A percentile compares a stretch with the other conserved stretches of the same genome.
These are phyloP conservation scores for Cephus cinctus DNA, from an alignment of 1,140 invertebrate genomes.

Conservation along the genomic window DNA sequence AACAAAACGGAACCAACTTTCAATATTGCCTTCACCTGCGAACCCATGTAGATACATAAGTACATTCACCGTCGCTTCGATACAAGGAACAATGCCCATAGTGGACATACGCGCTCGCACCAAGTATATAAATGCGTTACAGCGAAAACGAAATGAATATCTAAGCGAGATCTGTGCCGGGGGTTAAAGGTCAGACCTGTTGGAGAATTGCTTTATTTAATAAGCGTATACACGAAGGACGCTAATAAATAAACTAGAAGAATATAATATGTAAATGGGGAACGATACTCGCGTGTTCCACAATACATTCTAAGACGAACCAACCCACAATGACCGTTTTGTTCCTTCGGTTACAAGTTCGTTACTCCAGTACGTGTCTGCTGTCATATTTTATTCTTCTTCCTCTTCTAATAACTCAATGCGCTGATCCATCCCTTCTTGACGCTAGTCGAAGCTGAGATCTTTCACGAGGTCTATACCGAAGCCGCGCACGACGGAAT, in stretches of 20 bases:
- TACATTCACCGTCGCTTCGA: too few relatives aligned
- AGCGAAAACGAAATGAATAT: constrained; percentile 45
- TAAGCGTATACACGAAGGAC: constrained; percentile 43
- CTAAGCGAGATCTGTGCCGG: constrained; percentile 37
- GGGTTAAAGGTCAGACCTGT: constrained; percentile 28
- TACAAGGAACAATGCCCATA: not conserved
- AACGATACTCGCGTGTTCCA: too few relatives aligned
- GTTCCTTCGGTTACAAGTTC: too few relatives aligned
- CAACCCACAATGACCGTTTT: too few relatives aligned
- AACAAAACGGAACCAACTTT: constrained; percentile 46
- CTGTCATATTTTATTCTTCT: too few relatives aligned
- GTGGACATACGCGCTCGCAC: constrained; percentile 5
- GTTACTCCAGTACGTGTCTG: too few relatives aligned
- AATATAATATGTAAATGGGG: constrained; percentile 47
- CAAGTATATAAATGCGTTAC: constrained; percentile 23
- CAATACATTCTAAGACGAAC: too few relatives aligned
- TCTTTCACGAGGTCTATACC: too few relatives aligned
- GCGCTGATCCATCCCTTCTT: too few relatives aligned
- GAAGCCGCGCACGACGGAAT: constrained; percentile 35
- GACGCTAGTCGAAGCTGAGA: too few relatives aligned
- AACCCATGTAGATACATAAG: not conserved
- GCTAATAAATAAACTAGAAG: constrained; percentile 44
- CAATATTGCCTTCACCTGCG: constrained; percentile 45
- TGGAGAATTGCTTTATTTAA: constrained; percentile 53
- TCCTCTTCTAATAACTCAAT: too few relatives aligned